A percentile compares a stretch with the other conserved stretches of the same genome.
Conservation (phyloP, 2,113 vertebrate species). For the Cyanoliseus patagonus region DNA sequence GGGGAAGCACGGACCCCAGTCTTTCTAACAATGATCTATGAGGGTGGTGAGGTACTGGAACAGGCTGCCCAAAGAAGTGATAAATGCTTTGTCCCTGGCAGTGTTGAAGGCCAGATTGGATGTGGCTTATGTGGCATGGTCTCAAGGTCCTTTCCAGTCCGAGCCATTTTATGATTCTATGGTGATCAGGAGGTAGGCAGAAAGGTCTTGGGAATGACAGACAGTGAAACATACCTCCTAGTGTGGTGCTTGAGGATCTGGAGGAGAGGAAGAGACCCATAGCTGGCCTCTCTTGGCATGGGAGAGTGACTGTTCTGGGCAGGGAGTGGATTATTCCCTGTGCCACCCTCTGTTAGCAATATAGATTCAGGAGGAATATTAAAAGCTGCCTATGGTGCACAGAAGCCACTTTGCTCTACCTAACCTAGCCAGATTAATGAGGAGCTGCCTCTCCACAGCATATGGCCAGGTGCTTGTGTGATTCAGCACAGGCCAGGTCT, state of each 20-base stretch:
- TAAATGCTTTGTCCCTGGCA: background rate
- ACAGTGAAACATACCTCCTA: background rate
- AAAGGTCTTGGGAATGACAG: background rate
- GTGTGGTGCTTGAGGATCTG: background rate
- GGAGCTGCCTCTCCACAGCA: background rate
- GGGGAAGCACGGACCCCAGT: background rate
- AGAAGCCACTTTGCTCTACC: background rate
- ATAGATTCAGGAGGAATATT: conserved; percentile 12
- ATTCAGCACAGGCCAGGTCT: background rate
- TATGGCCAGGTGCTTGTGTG: background rate
- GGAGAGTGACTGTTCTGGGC: background rate
- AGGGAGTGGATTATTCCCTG: background rate
- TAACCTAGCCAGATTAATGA: conserved; percentile 48
- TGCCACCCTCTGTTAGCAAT: background rate
- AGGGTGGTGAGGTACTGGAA: background rate
- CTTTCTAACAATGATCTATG: background rate
- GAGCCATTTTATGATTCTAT: background rate
- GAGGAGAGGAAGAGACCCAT: background rate
- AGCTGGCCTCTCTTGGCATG: background rate
- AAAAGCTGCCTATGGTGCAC: background rate
- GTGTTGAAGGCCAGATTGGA: background rate
- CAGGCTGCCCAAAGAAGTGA: background rate
- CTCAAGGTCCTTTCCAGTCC: background rate
- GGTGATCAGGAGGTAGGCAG: background rate
- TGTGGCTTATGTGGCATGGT: background rate